These are phyloP conservation scores for Poecile atricapillus DNA, from an alignment of 2,113 vertebrate species.

Conservation along the genomic window DNA sequence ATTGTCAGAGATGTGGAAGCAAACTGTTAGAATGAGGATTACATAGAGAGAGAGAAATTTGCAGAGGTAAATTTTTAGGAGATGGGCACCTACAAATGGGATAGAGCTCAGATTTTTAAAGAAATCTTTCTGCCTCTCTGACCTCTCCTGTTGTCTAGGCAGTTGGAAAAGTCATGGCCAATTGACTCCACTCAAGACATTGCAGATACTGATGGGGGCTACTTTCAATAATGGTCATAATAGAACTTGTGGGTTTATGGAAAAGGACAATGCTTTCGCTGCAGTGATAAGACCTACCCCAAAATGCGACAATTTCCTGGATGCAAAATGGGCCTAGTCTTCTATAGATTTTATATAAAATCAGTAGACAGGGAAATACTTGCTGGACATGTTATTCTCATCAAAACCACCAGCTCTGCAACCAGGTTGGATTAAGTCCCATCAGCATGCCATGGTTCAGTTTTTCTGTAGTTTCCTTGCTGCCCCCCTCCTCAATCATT, in stretches of 20 bases:
- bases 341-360: background rate
- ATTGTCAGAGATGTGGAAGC: background rate
- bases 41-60: background rate
- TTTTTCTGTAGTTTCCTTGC: background rate
- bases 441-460: background rate
- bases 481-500: fast-evolving
- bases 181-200: background rate
- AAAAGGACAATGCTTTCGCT: background rate
- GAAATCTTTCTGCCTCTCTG: background rate
- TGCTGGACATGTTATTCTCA: background rate
- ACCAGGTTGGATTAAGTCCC: no score
- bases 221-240: background rate
- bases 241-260: background rate
- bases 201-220: background rate
- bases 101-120: background rate
- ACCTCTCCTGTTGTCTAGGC: background rate
- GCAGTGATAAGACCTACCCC: background rate
- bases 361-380: background rate
- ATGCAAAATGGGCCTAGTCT: background rate
- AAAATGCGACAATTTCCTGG: background rate
- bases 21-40: background rate
- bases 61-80: background rate
- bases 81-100: background rate
- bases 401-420: background rate
- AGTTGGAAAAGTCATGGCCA: background rate